Evolutionary conservation across 2,888 invertebrate genomes (phyloP).

Genomic region (Onthophagus sagittarius): DNA sequence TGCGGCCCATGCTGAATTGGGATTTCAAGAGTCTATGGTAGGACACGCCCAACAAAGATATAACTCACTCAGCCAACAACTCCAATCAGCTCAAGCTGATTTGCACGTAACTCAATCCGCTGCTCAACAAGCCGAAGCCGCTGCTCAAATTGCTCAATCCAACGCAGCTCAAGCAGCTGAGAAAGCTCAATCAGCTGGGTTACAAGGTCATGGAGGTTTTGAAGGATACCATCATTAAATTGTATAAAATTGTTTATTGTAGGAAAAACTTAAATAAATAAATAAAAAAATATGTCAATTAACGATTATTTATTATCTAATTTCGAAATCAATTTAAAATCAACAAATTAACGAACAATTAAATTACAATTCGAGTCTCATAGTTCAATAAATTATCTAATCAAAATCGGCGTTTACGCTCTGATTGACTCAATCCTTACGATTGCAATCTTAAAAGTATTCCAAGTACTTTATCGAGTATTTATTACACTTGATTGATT

Average conservation of each 20-base stretch:
- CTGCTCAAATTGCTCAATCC: constrained; percentile 69
- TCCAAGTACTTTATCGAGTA: neutral
- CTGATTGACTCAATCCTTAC: neutral
- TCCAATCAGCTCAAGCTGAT: constrained; percentile 65
- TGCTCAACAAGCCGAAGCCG: constrained; percentile 64
- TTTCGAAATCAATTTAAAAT: neutral
- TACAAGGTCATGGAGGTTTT: neutral
- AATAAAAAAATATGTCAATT: neutral
- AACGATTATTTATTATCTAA: too few relatives aligned
- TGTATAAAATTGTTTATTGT: neutral
- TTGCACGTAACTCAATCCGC: constrained; percentile 71
- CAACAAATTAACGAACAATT: neutral
- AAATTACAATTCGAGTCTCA: neutral
- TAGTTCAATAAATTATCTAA: neutral
- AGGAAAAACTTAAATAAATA: neutral
- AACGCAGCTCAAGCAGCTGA: constrained; percentile 73
- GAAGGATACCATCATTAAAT: constrained; percentile 15
- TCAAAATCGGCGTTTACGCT: neutral
- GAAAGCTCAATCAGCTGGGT: constrained; percentile 20
- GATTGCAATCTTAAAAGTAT: neutral
- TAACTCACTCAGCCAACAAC: constrained; percentile 62
- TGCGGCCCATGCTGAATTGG: constrained; percentile 70
- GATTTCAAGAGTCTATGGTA: constrained; percentile 74
- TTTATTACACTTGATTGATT: neutral
- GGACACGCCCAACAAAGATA: constrained; percentile 67